phyloP scores from a whole-genome alignment of 2,113 vertebrate species.

The Colaptes auratus region DNA sequence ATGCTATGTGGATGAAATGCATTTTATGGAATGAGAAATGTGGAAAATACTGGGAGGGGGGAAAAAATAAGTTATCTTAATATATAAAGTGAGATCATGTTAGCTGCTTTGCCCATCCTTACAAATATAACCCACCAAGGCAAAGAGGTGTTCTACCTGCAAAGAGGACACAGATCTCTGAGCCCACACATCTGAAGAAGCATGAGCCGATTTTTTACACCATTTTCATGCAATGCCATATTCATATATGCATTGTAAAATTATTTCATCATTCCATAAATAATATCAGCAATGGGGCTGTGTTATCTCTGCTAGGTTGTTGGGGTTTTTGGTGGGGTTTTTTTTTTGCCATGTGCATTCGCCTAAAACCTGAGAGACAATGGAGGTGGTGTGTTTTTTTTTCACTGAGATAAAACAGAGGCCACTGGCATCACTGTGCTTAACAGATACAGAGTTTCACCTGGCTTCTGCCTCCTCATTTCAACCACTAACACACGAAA shows the following conservation, averaged over 20 bases:
- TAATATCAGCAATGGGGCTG: not conserved
- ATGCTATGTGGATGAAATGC: not conserved
- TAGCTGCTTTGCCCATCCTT: not conserved
- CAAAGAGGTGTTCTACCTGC: not conserved
- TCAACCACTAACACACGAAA: not conserved
- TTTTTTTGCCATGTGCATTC: not conserved
- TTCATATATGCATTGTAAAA: not conserved
- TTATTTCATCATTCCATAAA: not conserved
- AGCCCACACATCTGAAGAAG: not conserved
- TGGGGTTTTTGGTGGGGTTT: no score
- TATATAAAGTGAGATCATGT: not conserved
- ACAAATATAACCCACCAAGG: not conserved
- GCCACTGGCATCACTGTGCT: fast-evolving
- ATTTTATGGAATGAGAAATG: not conserved
- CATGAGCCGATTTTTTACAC: not conserved
- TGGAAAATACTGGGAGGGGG: not conserved
- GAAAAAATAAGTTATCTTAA: not conserved
- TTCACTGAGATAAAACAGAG: not conserved
- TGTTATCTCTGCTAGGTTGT: not conserved
- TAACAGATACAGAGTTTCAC: not conserved
- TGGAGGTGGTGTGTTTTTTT: fast-evolving
- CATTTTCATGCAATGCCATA: not conserved
- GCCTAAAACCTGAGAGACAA: not conserved
- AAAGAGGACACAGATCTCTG: not conserved
- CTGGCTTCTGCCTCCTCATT: not conserved